A percentile compares a stretch with the other conserved stretches of the same genome.
Evolutionary conservation across 2,888 invertebrate genomes (phyloP).

Genomic region (Myopa tessellatipennis): DNA sequence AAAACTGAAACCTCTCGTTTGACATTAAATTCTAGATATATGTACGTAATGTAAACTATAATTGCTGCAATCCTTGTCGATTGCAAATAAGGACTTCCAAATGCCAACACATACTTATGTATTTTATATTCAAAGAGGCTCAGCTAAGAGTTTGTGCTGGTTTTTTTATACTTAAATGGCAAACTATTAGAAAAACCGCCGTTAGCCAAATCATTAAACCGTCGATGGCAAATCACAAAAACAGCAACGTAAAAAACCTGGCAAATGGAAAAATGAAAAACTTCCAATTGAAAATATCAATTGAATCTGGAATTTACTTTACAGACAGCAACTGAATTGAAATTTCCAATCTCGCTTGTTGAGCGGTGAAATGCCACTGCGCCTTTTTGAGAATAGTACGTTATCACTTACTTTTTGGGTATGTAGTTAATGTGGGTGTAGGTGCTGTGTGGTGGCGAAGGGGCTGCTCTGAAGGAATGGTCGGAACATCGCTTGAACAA

Average conservation of each 20-base stretch:
- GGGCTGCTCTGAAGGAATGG: background rate
- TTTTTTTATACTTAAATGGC: constrained; percentile 36
- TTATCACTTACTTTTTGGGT: constrained; percentile 57
- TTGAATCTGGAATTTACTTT: constrained; percentile 59
- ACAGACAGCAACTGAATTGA: constrained; percentile 52
- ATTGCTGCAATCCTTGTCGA: background rate
- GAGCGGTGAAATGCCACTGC: constrained; percentile 43
- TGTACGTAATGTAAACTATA: constrained; percentile 27
- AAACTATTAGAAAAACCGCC: constrained; percentile 42
- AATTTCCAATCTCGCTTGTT: constrained; percentile 47
- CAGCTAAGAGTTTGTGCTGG: constrained; percentile 48
- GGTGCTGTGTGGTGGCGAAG: background rate
- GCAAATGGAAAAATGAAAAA: constrained; percentile 35
- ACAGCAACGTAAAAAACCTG: background rate
- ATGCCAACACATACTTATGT: constrained; percentile 28
- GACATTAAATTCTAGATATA: constrained; percentile 1
- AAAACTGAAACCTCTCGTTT: background rate
- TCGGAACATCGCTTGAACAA: constrained; percentile 20
- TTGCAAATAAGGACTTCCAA: constrained; percentile 2
- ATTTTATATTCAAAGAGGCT: constrained; percentile 31
- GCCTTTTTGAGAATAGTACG: constrained; percentile 49
- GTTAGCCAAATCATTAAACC: constrained; percentile 63
- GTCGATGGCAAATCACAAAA: constrained; percentile 62
- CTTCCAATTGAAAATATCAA: constrained; percentile 56
- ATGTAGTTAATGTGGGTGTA: constrained; percentile 23